Conservation (phyloP, 2,797 vertebrate genomes). For the Microctenopoma lineatum region DNA sequence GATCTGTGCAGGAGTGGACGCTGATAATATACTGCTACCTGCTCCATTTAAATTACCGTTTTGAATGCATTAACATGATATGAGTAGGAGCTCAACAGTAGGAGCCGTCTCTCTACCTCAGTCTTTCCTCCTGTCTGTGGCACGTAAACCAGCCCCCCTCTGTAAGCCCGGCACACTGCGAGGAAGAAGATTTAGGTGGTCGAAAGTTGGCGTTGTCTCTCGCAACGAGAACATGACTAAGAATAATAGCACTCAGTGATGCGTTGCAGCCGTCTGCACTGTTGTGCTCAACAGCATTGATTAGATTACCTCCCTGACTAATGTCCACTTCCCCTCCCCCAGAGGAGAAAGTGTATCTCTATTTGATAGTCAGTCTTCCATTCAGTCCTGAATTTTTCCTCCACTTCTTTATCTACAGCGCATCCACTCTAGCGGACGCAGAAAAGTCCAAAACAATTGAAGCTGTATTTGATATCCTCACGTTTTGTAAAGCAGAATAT, state of each 20-base stretch:
- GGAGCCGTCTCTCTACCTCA: neutral
- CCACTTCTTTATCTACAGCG: conserved; percentile 60
- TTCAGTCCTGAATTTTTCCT: conserved; percentile 57
- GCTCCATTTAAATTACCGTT: conserved; percentile 34
- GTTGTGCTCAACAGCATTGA: conserved; percentile 78
- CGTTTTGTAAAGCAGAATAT: conserved; percentile 18
- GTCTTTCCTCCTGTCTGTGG: conserved; percentile 6
- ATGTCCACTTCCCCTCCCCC: conserved; percentile 77
- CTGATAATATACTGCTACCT: conserved; percentile 28
- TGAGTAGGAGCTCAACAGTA: too few species aligned
- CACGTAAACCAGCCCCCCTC: conserved; percentile 26
- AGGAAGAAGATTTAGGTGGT: conserved; percentile 27
- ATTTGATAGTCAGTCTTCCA: conserved; percentile 73
- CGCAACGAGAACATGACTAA: conserved; percentile 72
- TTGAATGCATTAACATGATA: conserved; percentile 24
- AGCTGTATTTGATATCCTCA: conserved; percentile 43
- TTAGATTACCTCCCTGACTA: conserved; percentile 80
- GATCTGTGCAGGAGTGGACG: conserved; percentile 22
- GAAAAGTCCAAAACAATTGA: conserved; percentile 50
- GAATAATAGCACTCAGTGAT: conserved; percentile 75
- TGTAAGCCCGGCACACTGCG: conserved; percentile 22
- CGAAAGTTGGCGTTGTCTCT: conserved; percentile 38
- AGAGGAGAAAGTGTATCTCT: conserved; percentile 77
- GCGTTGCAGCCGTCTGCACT: conserved; percentile 67
- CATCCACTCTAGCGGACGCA: conserved; percentile 47